Evolutionary conservation across 2,113 vertebrate species (phyloP).

Genomic region (Sylvietta virens): DNA sequence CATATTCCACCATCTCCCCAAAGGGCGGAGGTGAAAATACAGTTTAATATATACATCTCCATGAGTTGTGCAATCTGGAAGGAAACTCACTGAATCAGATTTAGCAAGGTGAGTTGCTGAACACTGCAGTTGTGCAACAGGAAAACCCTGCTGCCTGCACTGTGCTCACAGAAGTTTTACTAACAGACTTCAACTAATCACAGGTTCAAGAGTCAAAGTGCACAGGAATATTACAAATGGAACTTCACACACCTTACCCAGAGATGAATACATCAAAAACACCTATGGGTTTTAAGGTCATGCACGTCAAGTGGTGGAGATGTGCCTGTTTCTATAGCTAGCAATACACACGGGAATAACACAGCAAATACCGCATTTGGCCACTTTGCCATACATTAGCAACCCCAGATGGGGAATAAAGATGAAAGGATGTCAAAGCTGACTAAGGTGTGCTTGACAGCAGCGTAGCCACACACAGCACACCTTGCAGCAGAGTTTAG

Average conservation of each 20-base stretch:
- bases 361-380: neutral
- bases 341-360: neutral
- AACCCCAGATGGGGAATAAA: neutral
- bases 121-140: neutral
- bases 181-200: accelerated
- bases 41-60: neutral
- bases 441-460: neutral
- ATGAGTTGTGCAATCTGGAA: neutral
- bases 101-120: neutral
- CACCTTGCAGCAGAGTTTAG: neutral
- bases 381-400: neutral
- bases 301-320: neutral
- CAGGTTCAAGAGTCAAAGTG: neutral
- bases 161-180: neutral
- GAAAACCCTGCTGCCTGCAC: neutral
- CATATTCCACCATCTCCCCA: neutral
- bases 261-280: neutral
- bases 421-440: neutral
- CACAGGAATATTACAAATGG: neutral
- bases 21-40: neutral
- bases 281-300: neutral
- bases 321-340: neutral
- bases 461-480: neutral
- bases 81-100: neutral
- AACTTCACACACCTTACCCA: neutral